phyloP scores from a whole-genome alignment of 2,888 invertebrate genomes.

The Smittia aterrima region DNA sequence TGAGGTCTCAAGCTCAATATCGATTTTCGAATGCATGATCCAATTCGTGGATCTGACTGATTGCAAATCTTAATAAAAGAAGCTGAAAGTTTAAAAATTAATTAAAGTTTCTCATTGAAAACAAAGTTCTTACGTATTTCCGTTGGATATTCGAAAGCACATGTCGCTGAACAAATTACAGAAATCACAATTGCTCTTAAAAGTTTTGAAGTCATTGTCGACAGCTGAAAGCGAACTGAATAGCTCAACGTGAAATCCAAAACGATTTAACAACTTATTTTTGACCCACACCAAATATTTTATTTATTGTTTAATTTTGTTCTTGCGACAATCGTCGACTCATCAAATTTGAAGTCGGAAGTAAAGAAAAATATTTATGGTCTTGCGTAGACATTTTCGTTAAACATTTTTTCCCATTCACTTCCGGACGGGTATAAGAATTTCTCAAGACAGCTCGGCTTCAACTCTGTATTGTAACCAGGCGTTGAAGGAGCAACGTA shows the following conservation, averaged over 20 bases:
- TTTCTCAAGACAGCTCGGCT: constrained; percentile 63
- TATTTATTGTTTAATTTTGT: too few species aligned
- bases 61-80: constrained; percentile 65
- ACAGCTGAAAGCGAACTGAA: too few species aligned
- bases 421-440: constrained; percentile 76
- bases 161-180: too few species aligned
- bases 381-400: constrained; percentile 58
- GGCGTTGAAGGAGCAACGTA: constrained; percentile 73
- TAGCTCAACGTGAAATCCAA: too few species aligned
- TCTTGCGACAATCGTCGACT: too few species aligned
- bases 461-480: constrained; percentile 81
- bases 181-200: too few species aligned
- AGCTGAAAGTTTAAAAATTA: constrained; percentile 55
- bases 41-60: constrained; percentile 62
- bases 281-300: too few species aligned
- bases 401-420: constrained; percentile 70
- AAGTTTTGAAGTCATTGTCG: too few species aligned
- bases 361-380: too few species aligned
- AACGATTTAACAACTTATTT: too few species aligned
- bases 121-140: constrained; percentile 29
- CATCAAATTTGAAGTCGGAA: too few species aligned
- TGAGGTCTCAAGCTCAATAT: constrained; percentile 61
- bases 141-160: background rate
- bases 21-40: constrained; percentile 61
- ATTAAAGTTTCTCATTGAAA: background rate